Base-by-base conservation (phyloP, 2,888 invertebrate genomes). In the Drosophila demipolita region DNA sequence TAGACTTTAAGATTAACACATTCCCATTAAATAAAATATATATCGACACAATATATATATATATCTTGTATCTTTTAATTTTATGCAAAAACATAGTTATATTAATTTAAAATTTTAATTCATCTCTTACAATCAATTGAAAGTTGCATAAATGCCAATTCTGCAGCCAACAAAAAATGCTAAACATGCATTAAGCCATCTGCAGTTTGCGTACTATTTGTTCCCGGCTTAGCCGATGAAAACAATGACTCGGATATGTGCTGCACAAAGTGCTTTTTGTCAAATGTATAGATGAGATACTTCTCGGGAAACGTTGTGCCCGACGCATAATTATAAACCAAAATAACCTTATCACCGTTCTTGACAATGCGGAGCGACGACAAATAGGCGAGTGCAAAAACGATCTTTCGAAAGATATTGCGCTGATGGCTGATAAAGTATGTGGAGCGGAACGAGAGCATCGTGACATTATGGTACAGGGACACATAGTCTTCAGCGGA, bases 381-480 rank as follows among this genome's bases (percentile, higher is more conserved):
- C 6, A 88, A 76, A 67, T 83, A 92, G 40, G 80, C 74, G 20
- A 92, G 5, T 1, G 81, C 91, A 59, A 82, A 90, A 9, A 91
- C 75, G 1, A 87, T 63, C 32, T 90, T 89, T 12, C 85, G 85
- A 17, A 75, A 83, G 1, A 77, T 61, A 11, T 81, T 83, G 3
- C 83, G 72, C 11, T 58, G 73, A 45, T 90, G 87, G 2, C 72
- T 65, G 0, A 57, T 54, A 0, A 75, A 58, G 11, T 26, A 17
- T 2, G 57, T 72, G 52, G 79, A 57, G 15, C 73, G 77, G n/a
- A 80, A 90, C 0, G 88, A 76, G 8, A 92, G 77, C 84, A 91
- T 84, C 7, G 79, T 78, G 1, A 91, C 78, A 49, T 92, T 91
- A 54, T 92, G 88, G 61, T 88, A 85, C 26, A 92, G 42, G 0